Conservation (phyloP, 2,113 vertebrate species). For the Pleuronectes platessa region DNA sequence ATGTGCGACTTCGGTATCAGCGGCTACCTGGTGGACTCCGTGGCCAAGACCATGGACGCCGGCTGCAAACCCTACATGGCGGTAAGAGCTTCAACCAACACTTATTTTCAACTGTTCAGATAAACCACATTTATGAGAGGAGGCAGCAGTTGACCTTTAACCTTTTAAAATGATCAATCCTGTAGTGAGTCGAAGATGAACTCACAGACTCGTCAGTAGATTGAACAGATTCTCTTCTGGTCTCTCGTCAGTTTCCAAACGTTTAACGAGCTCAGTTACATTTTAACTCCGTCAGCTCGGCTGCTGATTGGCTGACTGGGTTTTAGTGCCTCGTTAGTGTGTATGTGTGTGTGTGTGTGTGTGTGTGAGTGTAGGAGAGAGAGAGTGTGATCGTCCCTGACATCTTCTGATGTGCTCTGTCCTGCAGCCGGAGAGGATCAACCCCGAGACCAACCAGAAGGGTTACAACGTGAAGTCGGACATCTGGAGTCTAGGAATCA, state of each 20-base stretch:
- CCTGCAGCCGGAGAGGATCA: conserved; percentile 95
- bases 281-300: not conserved
- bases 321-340: no score
- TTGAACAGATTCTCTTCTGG: no score
- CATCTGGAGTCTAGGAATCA: conserved; percentile 98
- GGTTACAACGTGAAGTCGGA: conserved; percentile 97
- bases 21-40: conserved; percentile 95
- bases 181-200: no score
- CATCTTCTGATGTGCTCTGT: conserved; percentile 5
- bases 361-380: not conserved
- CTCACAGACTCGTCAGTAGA: no score
- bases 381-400: no score
- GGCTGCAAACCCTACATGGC: conserved; percentile 99
- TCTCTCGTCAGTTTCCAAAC: no score
- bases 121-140: no score
- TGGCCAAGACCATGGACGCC: conserved; percentile 96
- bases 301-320: conserved; percentile 17
- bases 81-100: conserved; percentile 73
- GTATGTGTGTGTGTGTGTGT: conserved; percentile 1
- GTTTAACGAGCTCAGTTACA: no score
- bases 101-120: no score
- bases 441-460: conserved; percentile 97
- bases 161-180: no score
- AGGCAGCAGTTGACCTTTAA: no score
- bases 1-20: conserved; percentile 99